These are phyloP conservation scores for Oncorhynchus masou DNA, from an alignment of 2,113 vertebrate genomes.

Conservation along the genomic window DNA sequence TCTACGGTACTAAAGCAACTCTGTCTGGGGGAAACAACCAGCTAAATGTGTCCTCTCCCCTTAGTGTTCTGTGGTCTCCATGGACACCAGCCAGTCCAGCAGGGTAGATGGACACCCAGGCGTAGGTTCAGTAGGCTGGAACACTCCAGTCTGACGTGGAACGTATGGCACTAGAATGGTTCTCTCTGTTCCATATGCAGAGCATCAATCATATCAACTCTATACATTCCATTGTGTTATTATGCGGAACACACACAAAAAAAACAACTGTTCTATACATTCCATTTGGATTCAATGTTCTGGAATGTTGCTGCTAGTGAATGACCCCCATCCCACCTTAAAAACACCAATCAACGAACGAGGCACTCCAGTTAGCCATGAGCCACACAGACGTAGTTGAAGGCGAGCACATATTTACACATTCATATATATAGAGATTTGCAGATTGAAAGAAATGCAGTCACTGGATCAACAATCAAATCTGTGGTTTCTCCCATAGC, in stretches of 20 bases:
- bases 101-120: constrained; percentile 6
- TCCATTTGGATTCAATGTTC: neutral
- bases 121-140: neutral
- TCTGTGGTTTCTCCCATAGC: constrained; percentile 24
- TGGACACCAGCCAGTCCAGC: constrained; percentile 10
- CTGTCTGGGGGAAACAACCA: constrained; percentile 20
- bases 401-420: constrained; percentile 61
- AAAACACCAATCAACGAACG: constrained; percentile 38
- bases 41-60: constrained; percentile 31
- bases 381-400: constrained; percentile 44
- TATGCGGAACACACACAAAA: neutral
- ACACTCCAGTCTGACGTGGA: neutral
- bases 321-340: neutral
- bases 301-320: neutral
- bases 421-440: constrained; percentile 55
- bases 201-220: too few species aligned
- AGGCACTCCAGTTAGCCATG: constrained; percentile 67
- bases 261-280: neutral
- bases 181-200: neutral
- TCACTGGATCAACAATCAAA: constrained; percentile 23
- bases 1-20: constrained; percentile 53
- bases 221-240: too few species aligned
- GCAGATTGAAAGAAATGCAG: constrained; percentile 31
- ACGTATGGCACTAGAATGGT: neutral
- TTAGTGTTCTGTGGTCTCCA: constrained; percentile 29